Evolutionary conservation across 2,888 invertebrate genomes (phyloP), one percentile per base, ranked within the genome.

Genomic region (Nineta flava): DNA sequence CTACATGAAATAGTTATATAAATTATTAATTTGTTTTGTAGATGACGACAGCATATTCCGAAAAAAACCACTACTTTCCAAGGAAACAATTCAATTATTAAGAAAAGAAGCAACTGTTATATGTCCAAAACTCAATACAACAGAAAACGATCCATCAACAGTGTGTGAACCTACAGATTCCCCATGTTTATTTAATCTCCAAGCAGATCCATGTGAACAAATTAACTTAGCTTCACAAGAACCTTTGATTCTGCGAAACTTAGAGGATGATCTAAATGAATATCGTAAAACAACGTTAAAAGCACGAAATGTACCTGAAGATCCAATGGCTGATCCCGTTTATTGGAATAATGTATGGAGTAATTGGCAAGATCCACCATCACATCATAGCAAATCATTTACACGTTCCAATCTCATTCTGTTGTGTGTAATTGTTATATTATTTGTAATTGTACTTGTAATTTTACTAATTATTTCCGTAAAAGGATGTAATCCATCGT

Each of bases 311-410:
- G 55, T 66, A 1, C 65, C 69, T 1, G 56, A 61, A 1, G 71
- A 73, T 54, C 62, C 65, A 0, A 63, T 62, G 2, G 70, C 73
- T 1, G 67, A 78, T 63, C 79, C 79, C 0, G 56, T 57, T 0
- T 55, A 64, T 6, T 76, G 74, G 66, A 70, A 74, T 48, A 67
- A 70, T 47, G 70, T 72, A 0, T 80, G 79, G 79, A 67, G 68
- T 1, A 69, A 66, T 55, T 79, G 79, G 79, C 61, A 65, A 56
- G 76, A 77, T 48, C 58, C 61, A 5, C 47, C 54, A 4, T 58
- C 54, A 49, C 38, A 47, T 50, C 57, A 46, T 13, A 38, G n/a
- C 4, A 38, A 15, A 38, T 1, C 38, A 38, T 38, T 38, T 15
- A 13, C 38, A 38, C 38, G 7, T 5, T 13, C n/a, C 3, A 38